Base-by-base conservation (phyloP, 2,888 invertebrate species). In the Cantharis lateralis region DNA sequence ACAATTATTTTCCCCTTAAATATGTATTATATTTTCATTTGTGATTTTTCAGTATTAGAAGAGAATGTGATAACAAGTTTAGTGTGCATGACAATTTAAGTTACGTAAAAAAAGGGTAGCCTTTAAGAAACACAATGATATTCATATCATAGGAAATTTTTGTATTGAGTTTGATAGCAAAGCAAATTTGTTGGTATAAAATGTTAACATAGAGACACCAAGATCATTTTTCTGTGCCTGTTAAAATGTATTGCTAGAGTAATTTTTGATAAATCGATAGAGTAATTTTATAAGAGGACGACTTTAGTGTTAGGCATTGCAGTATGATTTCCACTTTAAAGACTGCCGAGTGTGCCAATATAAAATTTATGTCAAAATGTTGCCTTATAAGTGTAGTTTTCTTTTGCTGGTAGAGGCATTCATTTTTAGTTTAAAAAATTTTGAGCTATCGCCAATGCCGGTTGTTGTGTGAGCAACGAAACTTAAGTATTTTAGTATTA, bases 301-400 rank as follows among this genome's bases (percentile, higher is more conserved):
- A 48, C 26, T 75, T 69, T 70, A 48, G 61, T 70, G 28, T 62
- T 62, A 61, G 74, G 74, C 78, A 74, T 73, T 71, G 72, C 71
- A 71, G 73, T 69, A 72, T 61, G 72, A 78, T 62, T 72, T 76
- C 15, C 15, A 72, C 61, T 20, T 62, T 70, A 24, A 70, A 74
- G 78, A 77, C 78, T 78, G 78, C 76, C 78, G 76, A 70, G 78
- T 71, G 78, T 78, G 78, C 78, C 78, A 78, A 78, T 68, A 72
- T 20, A 24, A 72, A 70, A 76, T 71, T 66, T 62, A 73, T 75
- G 74, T 74, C 72, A 69, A 76, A 48, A 69, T 74, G 78, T 79
- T 77, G 77, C 77, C 77, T 77, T 77, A 77, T 77, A 63, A 71
- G 62, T 77, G 71, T 68, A 70, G 48, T 64, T 64, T 64, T 64